Percentiles rank a stretch among this genome's conserved stretches.
Evolutionary conservation across 2,888 invertebrate genomes (phyloP).

Genomic region (Andrena bucephala): DNA sequence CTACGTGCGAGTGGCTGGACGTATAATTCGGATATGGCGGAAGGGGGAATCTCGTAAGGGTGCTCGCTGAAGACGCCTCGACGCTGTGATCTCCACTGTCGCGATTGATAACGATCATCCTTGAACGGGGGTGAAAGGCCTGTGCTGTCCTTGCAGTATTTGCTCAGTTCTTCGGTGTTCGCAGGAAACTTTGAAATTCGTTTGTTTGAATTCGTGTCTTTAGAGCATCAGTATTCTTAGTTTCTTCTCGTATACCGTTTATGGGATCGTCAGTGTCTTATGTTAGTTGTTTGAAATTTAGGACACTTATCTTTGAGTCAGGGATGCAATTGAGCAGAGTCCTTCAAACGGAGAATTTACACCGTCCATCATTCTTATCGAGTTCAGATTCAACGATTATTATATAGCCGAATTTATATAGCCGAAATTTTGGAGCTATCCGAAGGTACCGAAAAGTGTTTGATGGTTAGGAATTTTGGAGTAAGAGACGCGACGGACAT

Average conservation of each 20-base stretch:
- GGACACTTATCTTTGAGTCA: not conserved
- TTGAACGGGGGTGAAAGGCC: not conserved
- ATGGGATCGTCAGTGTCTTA: not conserved
- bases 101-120: not conserved
- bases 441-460: no score
- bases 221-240: not conserved
- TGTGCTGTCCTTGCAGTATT: not conserved
- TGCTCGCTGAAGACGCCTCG: conserved; percentile 6
- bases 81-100: conserved; percentile 19
- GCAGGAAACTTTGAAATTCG: not conserved
- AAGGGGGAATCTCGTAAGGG: not conserved
- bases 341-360: not conserved
- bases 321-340: not conserved
- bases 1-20: conserved; percentile 35
- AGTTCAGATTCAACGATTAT: not conserved
- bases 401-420: not conserved
- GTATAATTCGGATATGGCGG: conserved; percentile 5
- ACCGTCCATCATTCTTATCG: not conserved
- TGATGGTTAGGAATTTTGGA: no score
- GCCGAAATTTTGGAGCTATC: not conserved
- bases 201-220: not conserved
- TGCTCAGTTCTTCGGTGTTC: not conserved
- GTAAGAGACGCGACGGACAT: no score
- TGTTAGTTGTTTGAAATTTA: not conserved
- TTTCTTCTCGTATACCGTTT: not conserved